Base-by-base conservation (phyloP, 2,888 invertebrate genomes). In the Caenorhabditis imperialis region DNA sequence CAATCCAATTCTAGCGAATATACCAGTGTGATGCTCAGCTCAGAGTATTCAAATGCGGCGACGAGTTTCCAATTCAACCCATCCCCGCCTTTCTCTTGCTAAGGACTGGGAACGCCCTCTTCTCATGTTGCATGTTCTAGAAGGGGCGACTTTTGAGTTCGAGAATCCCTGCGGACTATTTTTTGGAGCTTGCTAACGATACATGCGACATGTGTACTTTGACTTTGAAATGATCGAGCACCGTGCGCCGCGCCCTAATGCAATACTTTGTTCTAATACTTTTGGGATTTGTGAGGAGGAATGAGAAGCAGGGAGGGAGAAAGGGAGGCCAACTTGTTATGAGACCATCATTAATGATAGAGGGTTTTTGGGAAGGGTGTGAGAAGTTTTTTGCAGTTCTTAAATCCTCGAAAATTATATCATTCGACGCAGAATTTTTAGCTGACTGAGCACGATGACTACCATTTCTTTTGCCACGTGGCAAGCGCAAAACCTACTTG, bases 71-170 rank as follows among this genome's bases (percentile, higher is more conserved):
- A 30, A 30, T 30, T 30, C 7, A 7, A 10, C 10, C 30, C 30
- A 30, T 30, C 42, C 42, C 60, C 50, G 60, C 45, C 53, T 33
- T 55, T 27, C 55, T 33, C 33, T 48, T 30, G 6, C 10, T 62
- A 14, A 37, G 40, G 50, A 65, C 65, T 44, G 65, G 65, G 67
- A 67, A 67, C 57, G 67, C 67, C 67, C 67, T 57, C 67, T 55
- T 63, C 54, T 55, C 50, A 48, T 67, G 57, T 50, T 48, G n/a
- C 57, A 57, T 57, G 50, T 57, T 57, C 67, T 57, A 51, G 25
- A 48, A 57, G 20, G 51, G 25, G 50, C 42, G 27, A 45, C 50
- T 57, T 57, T 57, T 57, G 40, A 57, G 51, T 45, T 38, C 33
- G 47, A 48, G 27, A 22, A 55, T 67, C 67, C 67, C 67, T 35